Conservation (phyloP, 1,140 invertebrate genomes). For the Sinella curviseta region DNA sequence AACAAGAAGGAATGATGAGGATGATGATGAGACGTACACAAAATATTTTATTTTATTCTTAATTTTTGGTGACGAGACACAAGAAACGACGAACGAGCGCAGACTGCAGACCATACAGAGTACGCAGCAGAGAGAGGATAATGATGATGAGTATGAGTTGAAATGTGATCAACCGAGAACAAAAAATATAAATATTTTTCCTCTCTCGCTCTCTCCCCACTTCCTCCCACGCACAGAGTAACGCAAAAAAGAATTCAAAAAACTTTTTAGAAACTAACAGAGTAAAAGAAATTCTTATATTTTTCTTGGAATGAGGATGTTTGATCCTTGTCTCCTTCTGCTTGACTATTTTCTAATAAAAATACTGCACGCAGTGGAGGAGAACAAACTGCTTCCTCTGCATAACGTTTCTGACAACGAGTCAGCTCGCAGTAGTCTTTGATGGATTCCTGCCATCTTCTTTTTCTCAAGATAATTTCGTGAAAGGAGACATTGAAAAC, state of each 20-base stretch:
- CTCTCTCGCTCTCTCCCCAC: neutral
- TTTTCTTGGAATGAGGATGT: no score
- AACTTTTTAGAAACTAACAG: no score
- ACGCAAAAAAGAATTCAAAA: no score
- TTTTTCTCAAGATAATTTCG: no score
- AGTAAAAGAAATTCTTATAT: no score
- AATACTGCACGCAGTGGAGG: neutral
- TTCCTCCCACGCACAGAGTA: neutral
- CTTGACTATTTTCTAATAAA: neutral
- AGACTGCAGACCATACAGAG: neutral
- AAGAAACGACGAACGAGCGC: neutral
- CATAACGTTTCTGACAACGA: no score
- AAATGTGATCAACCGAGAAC: neutral
- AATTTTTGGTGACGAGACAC: no score
- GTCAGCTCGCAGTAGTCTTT: no score
- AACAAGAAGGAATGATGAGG: conserved; percentile 35
- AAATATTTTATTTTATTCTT: no score
- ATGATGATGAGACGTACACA: neutral
- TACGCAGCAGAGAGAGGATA: neutral
- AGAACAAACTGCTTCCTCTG: neutral
- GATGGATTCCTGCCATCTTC: neutral
- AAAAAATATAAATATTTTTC: neutral
- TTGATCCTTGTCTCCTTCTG: neutral
- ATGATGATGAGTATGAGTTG: neutral
- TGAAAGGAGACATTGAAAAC: no score